Percentiles rank a stretch among this genome's conserved stretches.
Evolutionary conservation across 2,888 invertebrate genomes (phyloP).

Genomic region (Rhorus exstirpatorius): DNA sequence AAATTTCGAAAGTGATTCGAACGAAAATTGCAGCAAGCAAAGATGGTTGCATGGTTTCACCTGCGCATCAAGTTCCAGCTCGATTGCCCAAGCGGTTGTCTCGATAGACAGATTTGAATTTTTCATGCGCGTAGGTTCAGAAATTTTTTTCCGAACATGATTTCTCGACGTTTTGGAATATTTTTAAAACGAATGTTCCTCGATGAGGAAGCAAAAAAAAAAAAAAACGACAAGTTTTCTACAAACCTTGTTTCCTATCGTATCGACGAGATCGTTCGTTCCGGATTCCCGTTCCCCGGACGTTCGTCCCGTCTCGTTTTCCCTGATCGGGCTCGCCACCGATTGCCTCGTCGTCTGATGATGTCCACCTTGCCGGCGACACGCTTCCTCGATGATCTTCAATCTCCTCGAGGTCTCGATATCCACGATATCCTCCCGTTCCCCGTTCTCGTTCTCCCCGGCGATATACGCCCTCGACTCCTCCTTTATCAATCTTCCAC

Average conservation of each 20-base stretch:
- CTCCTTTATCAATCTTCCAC: slow-evolving; percentile 67
- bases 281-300: slow-evolving; percentile 77
- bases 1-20: too few relatives aligned
- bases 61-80: too few relatives aligned
- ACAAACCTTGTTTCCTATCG: slow-evolving; percentile 83
- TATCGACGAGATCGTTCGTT: slow-evolving; percentile 79
- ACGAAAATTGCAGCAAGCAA: too few relatives aligned
- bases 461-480: slow-evolving; percentile 78
- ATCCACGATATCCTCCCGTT: slow-evolving; percentile 84
- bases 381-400: slow-evolving; percentile 80
- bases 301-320: slow-evolving; percentile 75
- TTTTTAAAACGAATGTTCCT: background rate
- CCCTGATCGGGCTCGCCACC: slow-evolving; percentile 79
- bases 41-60: too few relatives aligned
- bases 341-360: slow-evolving; percentile 68
- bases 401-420: slow-evolving; percentile 79
- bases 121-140: too few relatives aligned
- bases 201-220: background rate
- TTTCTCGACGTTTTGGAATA: too few relatives aligned
- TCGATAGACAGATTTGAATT: too few relatives aligned
- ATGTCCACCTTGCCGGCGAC: slow-evolving; percentile 81
- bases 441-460: slow-evolving; percentile 76
- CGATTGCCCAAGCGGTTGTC: too few relatives aligned
- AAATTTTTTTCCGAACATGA: too few relatives aligned
- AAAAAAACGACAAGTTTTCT: too few relatives aligned